Evolutionary conservation across 2,888 invertebrate genomes (phyloP).

Genomic region (Oegoconia quadripuncta): DNA sequence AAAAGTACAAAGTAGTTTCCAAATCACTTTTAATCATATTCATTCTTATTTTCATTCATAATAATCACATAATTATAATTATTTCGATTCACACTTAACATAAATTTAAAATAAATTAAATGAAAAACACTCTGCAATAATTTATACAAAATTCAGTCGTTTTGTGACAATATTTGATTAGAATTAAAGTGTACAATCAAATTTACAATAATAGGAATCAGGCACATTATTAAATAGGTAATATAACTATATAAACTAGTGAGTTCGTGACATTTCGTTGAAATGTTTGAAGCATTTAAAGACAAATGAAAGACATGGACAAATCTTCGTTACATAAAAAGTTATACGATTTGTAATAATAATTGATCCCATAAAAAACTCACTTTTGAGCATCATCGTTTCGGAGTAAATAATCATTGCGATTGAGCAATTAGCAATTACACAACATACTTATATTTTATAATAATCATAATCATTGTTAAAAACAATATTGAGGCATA

Average conservation of each 20-base stretch:
- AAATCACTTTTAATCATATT: slow-evolving; percentile 71
- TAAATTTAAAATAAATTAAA: slow-evolving; percentile 75
- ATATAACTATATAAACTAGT: slow-evolving; percentile 56
- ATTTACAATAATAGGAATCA: slow-evolving; percentile 77
- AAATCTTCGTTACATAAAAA: slow-evolving; percentile 50
- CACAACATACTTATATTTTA: slow-evolving; percentile 31
- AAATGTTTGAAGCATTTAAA: slow-evolving; percentile 34
- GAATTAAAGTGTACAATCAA: slow-evolving; percentile 70
- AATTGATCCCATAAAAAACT: slow-evolving; percentile 60
- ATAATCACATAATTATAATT: slow-evolving; percentile 78
- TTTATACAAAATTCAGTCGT: slow-evolving; percentile 76
- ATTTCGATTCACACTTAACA: slow-evolving; percentile 76
- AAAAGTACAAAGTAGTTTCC: slow-evolving; percentile 39
- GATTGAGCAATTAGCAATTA: slow-evolving; percentile 73
- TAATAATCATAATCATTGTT: slow-evolving; percentile 27
- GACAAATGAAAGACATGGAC: slow-evolving; percentile 43
- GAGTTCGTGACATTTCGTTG: slow-evolving; percentile 44
- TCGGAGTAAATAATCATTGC: slow-evolving; percentile 58
- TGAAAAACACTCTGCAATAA: slow-evolving; percentile 74
- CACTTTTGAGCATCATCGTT: slow-evolving; percentile 71
- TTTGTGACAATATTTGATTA: slow-evolving; percentile 74
- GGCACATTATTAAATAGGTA: slow-evolving; percentile 61
- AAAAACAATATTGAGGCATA: slow-evolving; percentile 55
- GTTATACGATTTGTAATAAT: slow-evolving; percentile 42
- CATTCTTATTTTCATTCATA: slow-evolving; percentile 70